Base-by-base conservation (phyloP, 2,888 invertebrate genomes). In the Lycaena phlaeas region DNA sequence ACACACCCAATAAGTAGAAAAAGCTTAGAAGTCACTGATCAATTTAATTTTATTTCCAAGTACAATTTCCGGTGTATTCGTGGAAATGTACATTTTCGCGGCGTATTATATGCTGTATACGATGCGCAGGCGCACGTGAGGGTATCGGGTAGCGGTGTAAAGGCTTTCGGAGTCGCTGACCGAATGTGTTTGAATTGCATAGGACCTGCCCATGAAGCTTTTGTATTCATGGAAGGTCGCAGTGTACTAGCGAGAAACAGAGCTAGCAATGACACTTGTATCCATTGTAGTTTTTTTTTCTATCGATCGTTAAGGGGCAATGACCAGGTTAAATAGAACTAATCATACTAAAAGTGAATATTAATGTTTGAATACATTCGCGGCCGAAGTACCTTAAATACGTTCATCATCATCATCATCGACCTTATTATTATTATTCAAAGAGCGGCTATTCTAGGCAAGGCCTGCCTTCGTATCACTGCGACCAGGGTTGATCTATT, bases 41-140 rank as follows among this genome's bases (percentile, higher is more conserved):
- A 22, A 12, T 27, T 27, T 3, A 7, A 12, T 38, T 42, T 53
- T 52, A 60, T 55, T 61, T 58, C 54, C 45, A 57, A 29, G 45
- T 50, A 53, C 52, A 56, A 66, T 70, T 72, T 77, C 76, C 76
- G 75, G 76, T 64, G 52, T 49, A 52, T 79, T 81, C 78, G 60
- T 70, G 68, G 81, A 77, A 81, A 79, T 73, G 68, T 44, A 65
- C 64, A 74, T 77, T 77, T 81, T 77, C 71, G 70, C 72, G 60
- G 65, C 66, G 69, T 51, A 57, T 68, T 67, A 64, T 38, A 34
- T 45, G 31, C 59, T 50, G 52, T 54, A 54, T 56, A 53, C 50
- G 52, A 48, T 49, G 51, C 49, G 51, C 49, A n/a, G 27, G 15
- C 27, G 38, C 53, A 52, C 49, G 50, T 49, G 45, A 45, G n/a